Evolutionary conservation across 2,888 invertebrate species (phyloP).

Genomic region (Lochmaea crataegi): DNA sequence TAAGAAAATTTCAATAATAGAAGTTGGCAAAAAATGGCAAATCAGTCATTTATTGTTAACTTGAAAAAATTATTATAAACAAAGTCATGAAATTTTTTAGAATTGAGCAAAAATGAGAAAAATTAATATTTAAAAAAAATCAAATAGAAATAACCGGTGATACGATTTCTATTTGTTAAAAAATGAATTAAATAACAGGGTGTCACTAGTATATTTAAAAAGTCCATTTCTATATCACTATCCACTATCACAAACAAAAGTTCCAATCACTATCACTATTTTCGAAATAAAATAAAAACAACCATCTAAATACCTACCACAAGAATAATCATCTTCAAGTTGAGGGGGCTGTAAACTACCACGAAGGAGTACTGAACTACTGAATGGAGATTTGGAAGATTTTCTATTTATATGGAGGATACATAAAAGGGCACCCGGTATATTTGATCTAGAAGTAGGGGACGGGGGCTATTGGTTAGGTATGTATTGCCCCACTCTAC

Average conservation of each 20-base stretch:
- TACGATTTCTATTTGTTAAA: background rate
- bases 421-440: slow-evolving; percentile 43
- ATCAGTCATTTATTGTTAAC: too few relatives aligned
- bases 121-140: too few relatives aligned
- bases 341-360: slow-evolving; percentile 33
- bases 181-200: background rate
- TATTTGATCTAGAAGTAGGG: slow-evolving; percentile 20
- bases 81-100: too few relatives aligned
- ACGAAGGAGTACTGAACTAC: slow-evolving; percentile 46
- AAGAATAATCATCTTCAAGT: slow-evolving; percentile 52
- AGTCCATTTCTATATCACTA: slow-evolving; percentile 29
- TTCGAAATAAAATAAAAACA: slow-evolving; percentile 13
- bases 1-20: too few relatives aligned
- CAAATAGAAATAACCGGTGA: too few relatives aligned
- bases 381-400: slow-evolving; percentile 34
- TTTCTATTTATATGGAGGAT: slow-evolving; percentile 47
- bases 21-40: too few relatives aligned
- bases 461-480: slow-evolving; percentile 22
- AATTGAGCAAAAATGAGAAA: too few relatives aligned
- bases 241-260: slow-evolving; percentile 31
- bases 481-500: slow-evolving; percentile 32
- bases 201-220: background rate
- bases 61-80: too few relatives aligned
- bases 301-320: slow-evolving; percentile 51
- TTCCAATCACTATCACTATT: slow-evolving; percentile 36